These are phyloP conservation scores for Alligator sinensis DNA, from an alignment of 2,113 vertebrate species.

Conservation along the genomic window DNA sequence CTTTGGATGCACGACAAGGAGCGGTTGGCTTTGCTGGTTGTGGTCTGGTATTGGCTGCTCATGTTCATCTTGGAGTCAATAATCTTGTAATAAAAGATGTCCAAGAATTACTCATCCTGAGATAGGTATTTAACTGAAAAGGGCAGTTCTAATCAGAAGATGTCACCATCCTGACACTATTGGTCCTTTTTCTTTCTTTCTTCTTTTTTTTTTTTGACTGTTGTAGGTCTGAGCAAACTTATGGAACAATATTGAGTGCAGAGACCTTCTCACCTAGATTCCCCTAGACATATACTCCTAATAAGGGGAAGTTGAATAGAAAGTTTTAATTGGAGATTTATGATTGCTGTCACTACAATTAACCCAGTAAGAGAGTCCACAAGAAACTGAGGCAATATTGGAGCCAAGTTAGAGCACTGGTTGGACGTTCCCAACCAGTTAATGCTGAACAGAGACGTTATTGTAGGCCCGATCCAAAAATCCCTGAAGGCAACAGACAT, in stretches of 20 bases:
- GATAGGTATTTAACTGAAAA: background rate
- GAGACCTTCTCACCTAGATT: background rate
- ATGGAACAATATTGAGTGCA: background rate
- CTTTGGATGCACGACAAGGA: too few species aligned
- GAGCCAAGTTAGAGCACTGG: rapidly evolving
- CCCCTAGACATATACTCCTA: background rate
- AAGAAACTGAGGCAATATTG: background rate
- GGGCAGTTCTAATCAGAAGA: background rate
- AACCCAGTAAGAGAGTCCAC: background rate
- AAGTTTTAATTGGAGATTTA: background rate
- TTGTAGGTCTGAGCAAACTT: too few species aligned
- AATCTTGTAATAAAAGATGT: background rate
- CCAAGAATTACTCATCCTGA: background rate
- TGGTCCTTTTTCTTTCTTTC: background rate
- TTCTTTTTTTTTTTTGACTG: too few species aligned
- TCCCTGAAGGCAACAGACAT: background rate
- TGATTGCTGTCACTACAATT: background rate
- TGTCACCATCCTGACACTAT: background rate
- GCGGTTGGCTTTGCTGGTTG: too few species aligned
- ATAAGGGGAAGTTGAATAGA: background rate
- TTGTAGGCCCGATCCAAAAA: background rate
- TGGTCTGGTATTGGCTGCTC: too few species aligned
- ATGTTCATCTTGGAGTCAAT: background rate
- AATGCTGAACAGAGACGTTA: background rate
- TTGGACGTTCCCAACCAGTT: background rate